Conservation (phyloP, 2,797 vertebrate species). For the Sebastolobus alascanus region DNA sequence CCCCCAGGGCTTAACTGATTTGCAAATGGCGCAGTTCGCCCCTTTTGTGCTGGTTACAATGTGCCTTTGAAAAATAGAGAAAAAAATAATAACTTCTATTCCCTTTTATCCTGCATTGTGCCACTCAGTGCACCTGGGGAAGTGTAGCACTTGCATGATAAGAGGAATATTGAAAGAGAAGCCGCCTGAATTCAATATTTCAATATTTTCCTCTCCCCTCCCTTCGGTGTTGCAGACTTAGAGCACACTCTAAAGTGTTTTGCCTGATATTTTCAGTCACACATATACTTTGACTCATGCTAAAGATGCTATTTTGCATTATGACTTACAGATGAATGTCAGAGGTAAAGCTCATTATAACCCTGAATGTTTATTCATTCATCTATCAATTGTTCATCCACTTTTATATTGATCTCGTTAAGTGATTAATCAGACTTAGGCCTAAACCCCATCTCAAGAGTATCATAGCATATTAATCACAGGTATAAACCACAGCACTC, state of each 20-base stretch:
- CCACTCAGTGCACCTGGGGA: slow-evolving; percentile 75
- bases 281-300: slow-evolving; percentile 17
- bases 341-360: slow-evolving; percentile 28
- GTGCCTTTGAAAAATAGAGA: slow-evolving; percentile 77
- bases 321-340: slow-evolving; percentile 19
- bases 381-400: slow-evolving; percentile 59
- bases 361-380: slow-evolving; percentile 35
- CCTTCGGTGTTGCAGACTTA: slow-evolving; percentile 29
- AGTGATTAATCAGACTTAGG: slow-evolving; percentile 50
- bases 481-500: slow-evolving; percentile 42
- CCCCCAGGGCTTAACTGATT: slow-evolving; percentile 77
- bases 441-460: slow-evolving; percentile 16
- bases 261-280: slow-evolving; percentile 30
- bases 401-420: slow-evolving; percentile 55
- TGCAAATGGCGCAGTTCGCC: slow-evolving; percentile 78
- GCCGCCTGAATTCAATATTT: slow-evolving; percentile 68
- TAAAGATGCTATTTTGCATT: slow-evolving; percentile 40
- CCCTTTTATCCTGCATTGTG: slow-evolving; percentile 79
- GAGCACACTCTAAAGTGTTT: slow-evolving; percentile 31
- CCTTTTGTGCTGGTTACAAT: slow-evolving; percentile 80
- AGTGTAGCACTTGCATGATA: slow-evolving; percentile 77
- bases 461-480: slow-evolving; percentile 63
- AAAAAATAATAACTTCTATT: slow-evolving; percentile 76
- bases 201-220: slow-evolving; percentile 50
- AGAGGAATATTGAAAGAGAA: slow-evolving; percentile 76